Percentiles rank a stretch among this genome's conserved stretches.
Evolutionary conservation across 2,888 invertebrate species (phyloP).

Genomic region (Galeruca laticollis): DNA sequence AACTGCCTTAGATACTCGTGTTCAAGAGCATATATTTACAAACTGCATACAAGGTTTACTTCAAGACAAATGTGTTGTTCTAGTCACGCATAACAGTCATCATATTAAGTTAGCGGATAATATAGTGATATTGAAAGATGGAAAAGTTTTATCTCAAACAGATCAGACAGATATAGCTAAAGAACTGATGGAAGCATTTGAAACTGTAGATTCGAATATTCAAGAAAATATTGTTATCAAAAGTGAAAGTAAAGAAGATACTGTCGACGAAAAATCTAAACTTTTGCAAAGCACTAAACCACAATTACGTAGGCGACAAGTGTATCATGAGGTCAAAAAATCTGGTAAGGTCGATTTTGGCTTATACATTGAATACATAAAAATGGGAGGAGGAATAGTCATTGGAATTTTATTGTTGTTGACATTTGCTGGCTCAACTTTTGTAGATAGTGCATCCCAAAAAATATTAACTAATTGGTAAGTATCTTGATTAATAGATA

Average conservation of each 20-base stretch:
- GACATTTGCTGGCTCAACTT: constrained; percentile 52
- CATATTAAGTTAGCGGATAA: constrained; percentile 61
- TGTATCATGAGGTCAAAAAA: constrained; percentile 57
- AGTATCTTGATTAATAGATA: constrained; percentile 43
- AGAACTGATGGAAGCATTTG: constrained; percentile 44
- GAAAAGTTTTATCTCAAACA: constrained; percentile 46
- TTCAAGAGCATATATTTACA: constrained; percentile 78
- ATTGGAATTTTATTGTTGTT: constrained; percentile 49
- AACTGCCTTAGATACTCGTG: constrained; percentile 82
- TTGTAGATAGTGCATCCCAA: constrained; percentile 51
- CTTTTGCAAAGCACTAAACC: constrained; percentile 25
- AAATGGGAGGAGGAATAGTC: constrained; percentile 55
- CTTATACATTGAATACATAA: constrained; percentile 56
- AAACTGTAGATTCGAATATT: background rate
- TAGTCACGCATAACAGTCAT: constrained; percentile 62
- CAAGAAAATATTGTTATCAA: background rate
- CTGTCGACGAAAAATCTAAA: constrained; percentile 61
- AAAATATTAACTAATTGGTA: constrained; percentile 58
- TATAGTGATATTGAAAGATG: constrained; percentile 65
- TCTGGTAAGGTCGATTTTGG: constrained; percentile 54
- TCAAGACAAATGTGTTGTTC: constrained; percentile 63
- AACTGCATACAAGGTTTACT: constrained; percentile 66
- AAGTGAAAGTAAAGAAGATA: constrained; percentile 67
- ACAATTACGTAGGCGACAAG: constrained; percentile 38
- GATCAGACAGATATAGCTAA: constrained; percentile 43